These are phyloP conservation scores for Heliconius ismenius DNA, from an alignment of 2,888 invertebrate genomes.

Conservation along the genomic window DNA sequence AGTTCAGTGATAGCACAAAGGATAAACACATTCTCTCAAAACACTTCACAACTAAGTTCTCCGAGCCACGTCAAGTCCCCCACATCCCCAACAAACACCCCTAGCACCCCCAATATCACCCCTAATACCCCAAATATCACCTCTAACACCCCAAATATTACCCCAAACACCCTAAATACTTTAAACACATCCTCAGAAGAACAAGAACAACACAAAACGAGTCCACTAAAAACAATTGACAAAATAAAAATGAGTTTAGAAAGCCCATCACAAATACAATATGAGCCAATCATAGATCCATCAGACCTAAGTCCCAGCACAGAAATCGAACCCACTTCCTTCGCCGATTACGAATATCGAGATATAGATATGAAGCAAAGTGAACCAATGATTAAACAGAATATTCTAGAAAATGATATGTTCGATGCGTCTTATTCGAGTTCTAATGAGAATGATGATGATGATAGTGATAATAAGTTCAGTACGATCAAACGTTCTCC, in stretches of 20 bases:
- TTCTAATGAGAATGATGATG: conserved; percentile 81
- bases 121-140: conserved; percentile 50
- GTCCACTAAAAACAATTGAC: conserved; percentile 76
- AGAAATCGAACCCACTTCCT: conserved; percentile 66
- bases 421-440: conserved; percentile 78
- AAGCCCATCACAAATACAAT: conserved; percentile 77
- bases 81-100: conserved; percentile 36
- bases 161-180: neutral
- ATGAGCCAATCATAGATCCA: conserved; percentile 76
- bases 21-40: conserved; percentile 79
- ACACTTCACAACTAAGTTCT: conserved; percentile 51
- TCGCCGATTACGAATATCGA: conserved; percentile 64
- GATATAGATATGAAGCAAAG: conserved; percentile 66
- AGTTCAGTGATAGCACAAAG: conserved; percentile 85
- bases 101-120: conserved; percentile 44
- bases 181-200: conserved; percentile 9
- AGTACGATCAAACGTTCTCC: conserved; percentile 88
- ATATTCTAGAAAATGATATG: conserved; percentile 78
- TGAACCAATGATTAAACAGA: conserved; percentile 79
- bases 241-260: conserved; percentile 77
- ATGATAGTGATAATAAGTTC: conserved; percentile 86
- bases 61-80: conserved; percentile 57
- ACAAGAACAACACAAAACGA: conserved; percentile 62
- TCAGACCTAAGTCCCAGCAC: conserved; percentile 72
- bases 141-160: conserved; percentile 44